Base-by-base conservation (phyloP, 2,888 invertebrate genomes). In the Urechis unicinctus region DNA sequence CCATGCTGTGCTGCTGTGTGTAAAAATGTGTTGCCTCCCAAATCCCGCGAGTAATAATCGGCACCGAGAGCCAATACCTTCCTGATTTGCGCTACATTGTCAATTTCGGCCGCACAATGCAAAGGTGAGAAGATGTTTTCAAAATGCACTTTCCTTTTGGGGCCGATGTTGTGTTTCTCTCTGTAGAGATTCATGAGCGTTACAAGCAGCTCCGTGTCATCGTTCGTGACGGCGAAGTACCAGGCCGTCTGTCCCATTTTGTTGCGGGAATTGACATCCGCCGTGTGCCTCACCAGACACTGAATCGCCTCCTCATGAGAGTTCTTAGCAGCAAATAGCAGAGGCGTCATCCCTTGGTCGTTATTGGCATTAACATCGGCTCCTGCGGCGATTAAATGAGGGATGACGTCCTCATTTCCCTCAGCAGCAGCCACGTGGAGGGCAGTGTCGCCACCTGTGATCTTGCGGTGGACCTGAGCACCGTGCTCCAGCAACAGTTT, bases 391-490 rank as follows among this genome's bases (percentile, higher is more conserved):
- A 64, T 29, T 44, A 64, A 26, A 9, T 58, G 29, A 29, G 74
- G 70, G 1, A 62, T 46, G 43, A 68, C 66, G 55, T 75, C 69
- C 3, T 72, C 61, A 56, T 70, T 66, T 6, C 78, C 78, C 61
- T 75, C 71, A 42, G 68, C 65, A 1, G 76, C 74, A 9, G 78
- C 78, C 47, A 74, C 72, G 53, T 79, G 78, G 5, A 79, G 67
- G 2, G 77, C 72, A 30, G 70, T 70, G 56, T 70, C 67, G 29
- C 69, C 68, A n/a, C 71, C 70, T 3, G 69, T 64, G 36, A 75
- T 74, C n/a, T 55, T 52, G n/a, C 60, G 59, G 55, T 74, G 70
- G 1, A 68, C 66, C 47, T 73, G 61, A 3, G 72, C 72, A 3
- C 69, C 69, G 53, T 68, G 56, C 3, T 62, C 61, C 2, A 72